Evolutionary conservation across 2,113 vertebrate species (phyloP), one percentile per base, ranked within the genome.

Genomic region (Gnathonemus echidnorhynchus): DNA sequence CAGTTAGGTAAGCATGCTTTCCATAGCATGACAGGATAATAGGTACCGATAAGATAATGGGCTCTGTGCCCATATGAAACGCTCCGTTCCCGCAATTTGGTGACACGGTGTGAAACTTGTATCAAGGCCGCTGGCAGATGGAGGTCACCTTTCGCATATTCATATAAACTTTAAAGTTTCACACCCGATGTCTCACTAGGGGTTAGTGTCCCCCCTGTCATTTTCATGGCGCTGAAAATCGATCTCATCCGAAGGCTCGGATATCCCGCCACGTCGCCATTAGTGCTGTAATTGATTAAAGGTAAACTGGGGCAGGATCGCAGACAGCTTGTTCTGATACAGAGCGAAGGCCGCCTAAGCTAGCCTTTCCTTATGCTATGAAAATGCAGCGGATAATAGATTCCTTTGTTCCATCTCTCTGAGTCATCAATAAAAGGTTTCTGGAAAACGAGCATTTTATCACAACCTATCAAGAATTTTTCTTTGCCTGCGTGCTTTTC

Each of bases 391-490:
- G 35, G 21, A 50, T 49, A 50, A 50, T 49, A 86, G 84, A 48
- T 31, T 50, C 24, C 1, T 31, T 86, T 86, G 48, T 86, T 86
- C 83, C 42, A 42, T 46, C 42, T 50, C 21, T 15, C 45, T 19
- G 83, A 85, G 83, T 48, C 42, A n/a, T 85, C 46, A 50, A 27
- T 86, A 49, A 86, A 86, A 70, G n/a, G 84, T 48, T 86, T 86
- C 42, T 27, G 46, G 46, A 50, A 86, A 86, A 50, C 1, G 10
- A 31, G 48, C 4, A 86, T 86, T 27, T 50, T 50, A 3, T 13
- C 6, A 46, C 2, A 86, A 50, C 11, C 5, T 86, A 86, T 27
- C n/a, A 86, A 27, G 48, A 31, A 50, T 11, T 48, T 27, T 49
- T 27, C 84, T n/a, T n/a, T n/a, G 46, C 21, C 35, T 48, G 42